A percentile compares a stretch with the other conserved stretches of the same genome.
Evolutionary conservation across 2,797 vertebrate genomes (phyloP).

Genomic region (Triplophysa yarkandensis): DNA sequence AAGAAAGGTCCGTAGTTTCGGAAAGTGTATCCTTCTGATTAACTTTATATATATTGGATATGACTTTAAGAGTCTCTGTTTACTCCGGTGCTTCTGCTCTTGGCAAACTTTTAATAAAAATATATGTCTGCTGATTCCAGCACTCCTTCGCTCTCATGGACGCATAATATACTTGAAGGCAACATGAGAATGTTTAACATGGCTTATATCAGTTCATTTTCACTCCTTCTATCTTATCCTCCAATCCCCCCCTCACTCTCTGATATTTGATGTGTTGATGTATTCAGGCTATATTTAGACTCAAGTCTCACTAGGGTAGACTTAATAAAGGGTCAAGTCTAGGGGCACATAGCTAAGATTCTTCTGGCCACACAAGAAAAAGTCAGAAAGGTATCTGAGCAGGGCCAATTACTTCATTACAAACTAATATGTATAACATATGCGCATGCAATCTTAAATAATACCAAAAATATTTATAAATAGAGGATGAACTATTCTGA

Average conservation of each 20-base stretch:
- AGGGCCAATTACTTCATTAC: background rate
- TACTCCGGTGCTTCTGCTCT: background rate
- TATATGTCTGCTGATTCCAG: slow-evolving; percentile 1
- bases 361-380: slow-evolving; percentile 28
- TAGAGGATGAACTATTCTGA: background rate
- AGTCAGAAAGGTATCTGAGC: slow-evolving; percentile 15
- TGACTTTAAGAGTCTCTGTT: background rate
- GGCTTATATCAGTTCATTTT: slow-evolving; percentile 16
- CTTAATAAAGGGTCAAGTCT: slow-evolving; percentile 40
- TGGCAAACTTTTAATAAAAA: background rate
- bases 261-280: slow-evolving; percentile 52
- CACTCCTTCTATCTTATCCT: slow-evolving; percentile 1
- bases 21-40: background rate
- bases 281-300: slow-evolving; percentile 52
- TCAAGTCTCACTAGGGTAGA: slow-evolving; percentile 12
- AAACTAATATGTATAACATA: background rate
- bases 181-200: slow-evolving; percentile 23
- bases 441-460: background rate
- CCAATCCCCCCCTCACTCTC: slow-evolving; percentile 21
- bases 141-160: slow-evolving; percentile 2
- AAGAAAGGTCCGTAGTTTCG: background rate
- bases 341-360: slow-evolving; percentile 41
- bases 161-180: background rate
- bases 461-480: background rate
- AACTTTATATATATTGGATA: background rate